Evolutionary conservation across 2,113 vertebrate genomes (phyloP).

Genomic region (Vulpes lagopus): DNA sequence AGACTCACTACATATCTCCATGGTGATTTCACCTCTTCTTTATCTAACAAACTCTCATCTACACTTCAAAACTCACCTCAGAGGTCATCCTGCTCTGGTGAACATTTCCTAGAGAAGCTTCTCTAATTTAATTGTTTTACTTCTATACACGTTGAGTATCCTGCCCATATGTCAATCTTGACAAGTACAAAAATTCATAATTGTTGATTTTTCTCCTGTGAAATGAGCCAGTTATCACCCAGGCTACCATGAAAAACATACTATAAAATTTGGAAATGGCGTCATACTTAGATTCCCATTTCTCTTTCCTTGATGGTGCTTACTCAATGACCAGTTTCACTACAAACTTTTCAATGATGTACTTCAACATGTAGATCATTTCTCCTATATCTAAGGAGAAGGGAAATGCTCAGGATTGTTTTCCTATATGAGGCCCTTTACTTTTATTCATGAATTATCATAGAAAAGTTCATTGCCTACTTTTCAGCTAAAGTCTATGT

Average conservation of each 20-base stretch:
- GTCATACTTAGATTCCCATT: not conserved
- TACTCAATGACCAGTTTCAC: not conserved
- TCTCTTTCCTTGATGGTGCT: not conserved
- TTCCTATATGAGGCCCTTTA: slow-evolving; percentile 62
- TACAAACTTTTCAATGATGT: not conserved
- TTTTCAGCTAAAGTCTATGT: slow-evolving; percentile 77
- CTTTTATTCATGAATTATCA: slow-evolving; percentile 64
- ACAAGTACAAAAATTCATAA: not conserved
- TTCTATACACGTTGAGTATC: not conserved
- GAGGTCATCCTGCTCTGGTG: not conserved
- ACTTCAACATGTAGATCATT: not conserved
- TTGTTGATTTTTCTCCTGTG: not conserved
- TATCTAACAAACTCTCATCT: not conserved
- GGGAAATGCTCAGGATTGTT: slow-evolving; percentile 1
- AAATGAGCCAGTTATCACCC: not conserved
- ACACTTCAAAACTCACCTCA: not conserved
- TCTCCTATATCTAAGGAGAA: not conserved
- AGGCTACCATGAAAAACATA: not conserved
- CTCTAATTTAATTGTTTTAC: not conserved
- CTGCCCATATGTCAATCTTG: not conserved
- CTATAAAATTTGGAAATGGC: not conserved
- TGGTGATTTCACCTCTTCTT: not conserved
- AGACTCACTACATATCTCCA: not conserved
- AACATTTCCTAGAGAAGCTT: not conserved
- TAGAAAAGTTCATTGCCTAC: slow-evolving; percentile 63